Evolutionary conservation across 2,888 invertebrate species (phyloP).

Genomic region (Dasysyrphus albostriatus): DNA sequence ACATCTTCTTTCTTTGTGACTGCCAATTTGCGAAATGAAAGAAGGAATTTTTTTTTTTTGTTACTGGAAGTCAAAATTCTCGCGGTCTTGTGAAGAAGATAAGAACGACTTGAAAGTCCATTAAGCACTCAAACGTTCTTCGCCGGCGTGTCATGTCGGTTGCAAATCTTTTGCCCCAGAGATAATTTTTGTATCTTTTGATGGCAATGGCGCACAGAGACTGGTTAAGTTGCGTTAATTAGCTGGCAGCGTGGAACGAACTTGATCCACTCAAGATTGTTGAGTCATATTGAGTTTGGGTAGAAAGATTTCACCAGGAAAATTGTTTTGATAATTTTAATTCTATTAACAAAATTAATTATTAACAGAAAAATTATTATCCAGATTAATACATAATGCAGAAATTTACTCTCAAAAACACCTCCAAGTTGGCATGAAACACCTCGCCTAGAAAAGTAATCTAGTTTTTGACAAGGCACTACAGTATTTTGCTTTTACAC

Average conservation of each 20-base stretch:
- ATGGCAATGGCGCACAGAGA: slow-evolving; percentile 10
- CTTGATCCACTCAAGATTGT: slow-evolving; percentile 35
- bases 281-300: slow-evolving; percentile 33
- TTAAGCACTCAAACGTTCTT: slow-evolving; percentile 68
- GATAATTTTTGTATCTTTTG: slow-evolving; percentile 54
- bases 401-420: too few relatives aligned
- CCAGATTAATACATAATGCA: too few relatives aligned
- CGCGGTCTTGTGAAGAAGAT: slow-evolving; percentile 3
- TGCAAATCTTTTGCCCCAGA: slow-evolving; percentile 37
- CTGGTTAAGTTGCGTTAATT: slow-evolving; percentile 62
- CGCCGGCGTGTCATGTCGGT: not conserved
- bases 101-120: slow-evolving; percentile 64
- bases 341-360: too few relatives aligned
- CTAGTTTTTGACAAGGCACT: too few relatives aligned
- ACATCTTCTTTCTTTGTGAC: slow-evolving; percentile 31
- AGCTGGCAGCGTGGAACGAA: slow-evolving; percentile 39
- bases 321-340: not conserved
- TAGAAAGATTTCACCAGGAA: slow-evolving; percentile 4
- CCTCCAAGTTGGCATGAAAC: too few relatives aligned
- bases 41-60: slow-evolving; percentile 25
- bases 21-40: slow-evolving; percentile 52
- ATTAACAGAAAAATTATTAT: too few relatives aligned
- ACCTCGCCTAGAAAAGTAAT: too few relatives aligned
- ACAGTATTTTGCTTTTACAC: too few relatives aligned
- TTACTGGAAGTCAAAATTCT: slow-evolving; percentile 11